Conservation (phyloP, 2,888 invertebrate genomes). For the Perithous albicinctus region DNA sequence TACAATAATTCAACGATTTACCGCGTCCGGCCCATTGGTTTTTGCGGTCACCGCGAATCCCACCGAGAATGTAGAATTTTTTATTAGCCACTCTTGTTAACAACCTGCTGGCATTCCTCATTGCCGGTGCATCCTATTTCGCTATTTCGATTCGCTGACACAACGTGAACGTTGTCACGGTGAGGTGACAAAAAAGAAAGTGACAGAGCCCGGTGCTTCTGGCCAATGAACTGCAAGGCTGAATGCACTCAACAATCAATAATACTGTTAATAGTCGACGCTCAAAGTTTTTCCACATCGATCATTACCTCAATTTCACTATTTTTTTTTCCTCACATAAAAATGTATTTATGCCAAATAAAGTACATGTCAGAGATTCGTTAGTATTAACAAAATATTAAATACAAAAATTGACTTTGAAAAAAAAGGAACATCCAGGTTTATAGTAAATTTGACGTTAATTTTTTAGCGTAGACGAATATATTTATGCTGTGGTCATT, state of each 20-base stretch:
- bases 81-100: not conserved
- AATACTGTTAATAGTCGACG: not conserved
- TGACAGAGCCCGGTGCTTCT: not conserved
- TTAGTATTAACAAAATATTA: no score
- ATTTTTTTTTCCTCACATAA: not conserved
- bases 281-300: not conserved
- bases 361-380: no score
- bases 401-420: no score
- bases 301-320: constrained; percentile 1
- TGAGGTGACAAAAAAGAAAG: constrained; percentile 21
- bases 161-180: not conserved
- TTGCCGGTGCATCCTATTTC: not conserved
- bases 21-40: constrained; percentile 4
- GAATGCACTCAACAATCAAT: not conserved
- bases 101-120: not conserved
- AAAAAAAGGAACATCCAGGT: no score
- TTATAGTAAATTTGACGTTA: no score
- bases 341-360: no score
- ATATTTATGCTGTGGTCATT: no score
- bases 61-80: constrained; percentile 2
- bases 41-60: not conserved
- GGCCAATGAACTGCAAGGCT: not conserved
- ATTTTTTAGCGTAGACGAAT: no score
- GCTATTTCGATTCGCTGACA: not conserved
- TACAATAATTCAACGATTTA: constrained; percentile 18